Evolutionary conservation across 2,888 invertebrate species (phyloP), one percentile per base, ranked within the genome.

Genomic region (Drosophila kambysellisi): DNA sequence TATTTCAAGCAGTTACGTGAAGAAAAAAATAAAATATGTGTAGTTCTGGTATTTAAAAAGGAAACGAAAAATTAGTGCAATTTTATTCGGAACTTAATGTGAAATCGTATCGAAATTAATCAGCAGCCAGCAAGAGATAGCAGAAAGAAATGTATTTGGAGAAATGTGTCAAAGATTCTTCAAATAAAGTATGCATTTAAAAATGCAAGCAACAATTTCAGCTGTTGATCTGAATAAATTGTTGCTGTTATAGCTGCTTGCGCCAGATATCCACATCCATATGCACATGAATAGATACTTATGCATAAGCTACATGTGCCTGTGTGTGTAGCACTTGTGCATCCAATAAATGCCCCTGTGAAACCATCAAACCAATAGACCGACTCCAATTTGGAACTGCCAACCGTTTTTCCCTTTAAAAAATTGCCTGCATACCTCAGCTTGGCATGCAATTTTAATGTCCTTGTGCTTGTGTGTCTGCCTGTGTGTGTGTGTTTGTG

Each of bases 381-480:
- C 43, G 63, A 71, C 56, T 52, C 43, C 72, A 70, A 70, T 70
- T 71, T 70, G 17, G 51, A 50, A 62, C 50, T 61, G 53, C 61
- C 61, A 53, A 70, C 43, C 46, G 48, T 20, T 57, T 20, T 35
- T 9, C 59, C 52, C 17, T 17, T 33, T 56, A 33, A 39, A 48
- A 72, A 65, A 59, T 59, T 70, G 70, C 57, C 64, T 75, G 66
- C 57, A 61, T 52, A 63, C 70, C 67, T 53, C 67, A 62, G 53
- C 65, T 75, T 80, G 85, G 88, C 85, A 89, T 86, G 85, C 89
- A 89, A 84, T 84, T 84, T 86, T 79, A 86, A 89, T 87, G 85
- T 70, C 81, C 73, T 73, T 64, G 70, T 87, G 48, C 29, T 17
- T 29, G 12, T 41, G 20, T 66, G 30, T 29, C 2, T 63, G 56